These are phyloP conservation scores for Crioceris asparagi DNA, from an alignment of 2,888 invertebrate species.

Conservation along the genomic window DNA sequence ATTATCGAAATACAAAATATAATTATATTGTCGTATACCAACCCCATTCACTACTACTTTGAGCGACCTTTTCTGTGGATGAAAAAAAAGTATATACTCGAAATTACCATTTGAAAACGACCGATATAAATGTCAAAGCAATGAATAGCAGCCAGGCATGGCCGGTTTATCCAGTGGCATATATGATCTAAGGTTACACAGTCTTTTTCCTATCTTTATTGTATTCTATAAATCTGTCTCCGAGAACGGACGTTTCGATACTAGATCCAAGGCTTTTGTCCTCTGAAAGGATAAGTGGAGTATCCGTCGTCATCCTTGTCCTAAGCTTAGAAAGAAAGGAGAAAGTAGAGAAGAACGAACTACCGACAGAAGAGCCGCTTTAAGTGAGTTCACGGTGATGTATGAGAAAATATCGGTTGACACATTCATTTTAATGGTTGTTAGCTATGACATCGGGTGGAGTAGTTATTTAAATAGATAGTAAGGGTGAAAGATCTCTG, in stretches of 20 bases:
- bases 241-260: background rate
- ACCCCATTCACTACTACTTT: no score
- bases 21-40: no score
- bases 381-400: conserved; percentile 16
- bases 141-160: no score
- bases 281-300: conserved; percentile 1
- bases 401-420: conserved; percentile 24
- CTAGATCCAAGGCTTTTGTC: background rate
- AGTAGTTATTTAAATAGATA: no score
- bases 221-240: background rate
- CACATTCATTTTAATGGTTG: conserved; percentile 15
- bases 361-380: conserved; percentile 15
- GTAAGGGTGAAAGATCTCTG: no score
- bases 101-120: no score
- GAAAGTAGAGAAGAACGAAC: conserved; percentile 1
- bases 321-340: background rate
- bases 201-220: background rate
- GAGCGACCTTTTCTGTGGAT: no score
- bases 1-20: no score
- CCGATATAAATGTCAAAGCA: no score
- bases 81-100: no score
- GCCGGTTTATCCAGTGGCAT: no score
- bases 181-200: background rate
- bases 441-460: no score
- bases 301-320: background rate